Evolutionary conservation across 1,140 invertebrate genomes (phyloP).

Genomic region (Arctopsyche grandis): DNA sequence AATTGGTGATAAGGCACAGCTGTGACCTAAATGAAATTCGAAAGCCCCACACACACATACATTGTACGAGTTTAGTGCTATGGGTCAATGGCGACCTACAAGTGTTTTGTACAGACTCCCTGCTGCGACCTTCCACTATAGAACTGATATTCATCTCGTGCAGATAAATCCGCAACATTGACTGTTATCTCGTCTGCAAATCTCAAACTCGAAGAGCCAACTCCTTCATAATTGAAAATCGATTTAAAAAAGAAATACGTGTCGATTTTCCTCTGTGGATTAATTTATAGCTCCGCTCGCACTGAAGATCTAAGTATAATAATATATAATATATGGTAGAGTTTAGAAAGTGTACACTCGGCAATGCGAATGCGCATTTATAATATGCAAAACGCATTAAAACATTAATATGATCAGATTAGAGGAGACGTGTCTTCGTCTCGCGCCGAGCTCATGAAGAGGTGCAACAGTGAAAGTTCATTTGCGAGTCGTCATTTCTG

Average conservation of each 20-base stretch:
- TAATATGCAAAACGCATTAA: conserved; percentile 29
- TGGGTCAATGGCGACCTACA: conserved; percentile 22
- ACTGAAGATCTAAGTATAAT: neutral
- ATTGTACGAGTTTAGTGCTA: neutral
- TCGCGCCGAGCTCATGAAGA: neutral
- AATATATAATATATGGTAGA: neutral
- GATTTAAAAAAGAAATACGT: neutral
- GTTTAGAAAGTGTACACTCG: conserved; percentile 9
- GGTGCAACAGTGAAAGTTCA: conserved; percentile 38
- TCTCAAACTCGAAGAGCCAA: neutral
- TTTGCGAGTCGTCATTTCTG: conserved; percentile 26
- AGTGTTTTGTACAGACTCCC: conserved; percentile 14
- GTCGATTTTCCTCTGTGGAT: too few relatives aligned
- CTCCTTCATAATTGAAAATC: neutral
- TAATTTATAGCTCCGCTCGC: too few relatives aligned
- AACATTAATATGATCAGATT: conserved; percentile 42
- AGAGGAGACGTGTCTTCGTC: conserved; percentile 35
- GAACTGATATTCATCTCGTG: neutral
- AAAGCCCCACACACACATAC: neutral
- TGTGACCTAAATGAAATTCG: conserved; percentile 20
- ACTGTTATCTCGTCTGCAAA: neutral
- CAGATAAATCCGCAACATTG: conserved; percentile 20
- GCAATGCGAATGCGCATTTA: neutral
- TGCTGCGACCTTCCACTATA: conserved; percentile 13
- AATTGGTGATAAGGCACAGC: conserved; percentile 13